Evolutionary conservation across 2,888 invertebrate genomes (phyloP).

Genomic region (Calameuta pallipes): DNA sequence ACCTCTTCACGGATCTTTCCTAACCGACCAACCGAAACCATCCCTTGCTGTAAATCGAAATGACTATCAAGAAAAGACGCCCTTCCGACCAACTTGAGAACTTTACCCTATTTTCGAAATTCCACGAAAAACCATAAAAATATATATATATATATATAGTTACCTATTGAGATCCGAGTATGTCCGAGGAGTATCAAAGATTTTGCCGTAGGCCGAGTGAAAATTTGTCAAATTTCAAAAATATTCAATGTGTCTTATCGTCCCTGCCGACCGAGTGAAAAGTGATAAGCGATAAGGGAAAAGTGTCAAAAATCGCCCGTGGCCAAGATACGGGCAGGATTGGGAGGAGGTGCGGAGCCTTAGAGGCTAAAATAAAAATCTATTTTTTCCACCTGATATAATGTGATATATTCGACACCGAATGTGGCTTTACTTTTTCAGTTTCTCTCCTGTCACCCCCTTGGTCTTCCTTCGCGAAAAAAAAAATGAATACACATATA

Average conservation of each 20-base stretch:
- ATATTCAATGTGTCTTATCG: background rate
- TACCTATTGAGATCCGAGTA: background rate
- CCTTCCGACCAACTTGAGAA: background rate
- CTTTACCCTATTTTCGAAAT: background rate
- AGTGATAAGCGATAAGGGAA: background rate
- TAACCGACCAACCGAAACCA: background rate
- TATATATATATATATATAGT: background rate
- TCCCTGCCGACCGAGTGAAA: background rate
- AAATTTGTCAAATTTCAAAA: background rate
- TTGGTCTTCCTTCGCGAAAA: background rate
- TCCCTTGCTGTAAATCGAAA: background rate
- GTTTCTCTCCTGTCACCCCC: constrained; percentile 14
- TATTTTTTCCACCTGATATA: constrained; percentile 28
- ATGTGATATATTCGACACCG: constrained; percentile 26
- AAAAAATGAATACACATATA: constrained; percentile 9
- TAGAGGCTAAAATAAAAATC: constrained; percentile 23
- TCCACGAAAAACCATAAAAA: background rate
- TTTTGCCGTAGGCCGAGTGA: background rate
- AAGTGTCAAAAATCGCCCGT: background rate
- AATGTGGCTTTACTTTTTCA: constrained; percentile 20
- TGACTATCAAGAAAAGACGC: background rate
- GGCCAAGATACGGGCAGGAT: background rate
- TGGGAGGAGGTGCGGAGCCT: background rate
- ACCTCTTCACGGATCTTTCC: background rate
- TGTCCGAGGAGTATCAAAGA: background rate